Evolutionary conservation across 2,113 vertebrate genomes (phyloP), one percentile per base, ranked within the genome.

Genomic region (Poeciliopsis retropinna): DNA sequence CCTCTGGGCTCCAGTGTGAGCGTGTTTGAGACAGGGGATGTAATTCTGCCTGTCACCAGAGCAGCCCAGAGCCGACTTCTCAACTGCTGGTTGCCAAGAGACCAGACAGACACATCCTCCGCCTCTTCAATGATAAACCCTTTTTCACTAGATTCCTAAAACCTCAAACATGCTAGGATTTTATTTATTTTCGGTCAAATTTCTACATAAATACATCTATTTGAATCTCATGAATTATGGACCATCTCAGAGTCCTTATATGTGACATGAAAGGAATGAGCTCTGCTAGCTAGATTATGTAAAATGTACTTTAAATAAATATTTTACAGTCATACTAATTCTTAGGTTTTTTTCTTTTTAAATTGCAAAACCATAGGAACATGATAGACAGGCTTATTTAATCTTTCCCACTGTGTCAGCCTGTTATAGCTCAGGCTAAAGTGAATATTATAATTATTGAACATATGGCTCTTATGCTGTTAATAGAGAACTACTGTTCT

Each of bases 11-110:
- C 22, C 25, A n/a, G 17, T n/a, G 67, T 61, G 54, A 61, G 66
- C 14, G 3, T 65, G 68, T 76, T 74, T 78, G 66, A 65, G 85
- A 87, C 81, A 76, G 57, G 78, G 82, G 73, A 84, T 93, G 82
- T 90, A 88, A 88, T 88, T 89, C 77, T 86, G 74, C 79, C 67
- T 86, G 84, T 90, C 91, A 89, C 74, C 78, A 75, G 81, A 72
- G 85, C 70, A 79, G 76, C 83, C 83, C 17, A 51, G 76, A 88
- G 81, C 80, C 32, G 70, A 76, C 73, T 85, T 82, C 74, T 83
- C 83, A 87, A 83, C 83, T 76, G 80, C 88, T 78, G 82, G 89
- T 94, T 89, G 84, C 90, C 86, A 91, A 84, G 90, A 88, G 79
- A 91, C 84, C 90, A 91, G 83, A 92, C 85, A 89, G 83, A 91